Evolutionary conservation across 2,888 invertebrate genomes (phyloP).

Genomic region (Drosophila lacicola): DNA sequence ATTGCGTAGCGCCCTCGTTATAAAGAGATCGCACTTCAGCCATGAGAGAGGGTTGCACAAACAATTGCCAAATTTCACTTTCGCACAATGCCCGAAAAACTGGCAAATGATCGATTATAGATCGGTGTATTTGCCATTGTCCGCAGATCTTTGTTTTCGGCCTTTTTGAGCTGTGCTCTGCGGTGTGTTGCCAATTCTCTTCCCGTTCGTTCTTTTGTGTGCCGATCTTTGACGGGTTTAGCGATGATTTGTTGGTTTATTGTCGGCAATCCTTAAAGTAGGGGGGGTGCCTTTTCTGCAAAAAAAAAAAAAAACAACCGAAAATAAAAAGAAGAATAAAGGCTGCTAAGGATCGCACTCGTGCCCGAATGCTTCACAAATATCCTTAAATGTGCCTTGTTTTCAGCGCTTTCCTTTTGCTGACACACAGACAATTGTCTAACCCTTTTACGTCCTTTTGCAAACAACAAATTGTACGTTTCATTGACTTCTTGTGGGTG

Average conservation of each 20-base stretch:
- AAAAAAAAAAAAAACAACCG: slow-evolving; percentile 16
- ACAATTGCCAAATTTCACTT: slow-evolving; percentile 45
- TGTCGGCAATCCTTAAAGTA: slow-evolving; percentile 50
- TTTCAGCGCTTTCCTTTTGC: slow-evolving; percentile 22
- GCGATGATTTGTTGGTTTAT: slow-evolving; percentile 78
- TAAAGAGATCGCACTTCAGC: slow-evolving; percentile 37
- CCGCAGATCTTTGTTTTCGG: slow-evolving; percentile 25
- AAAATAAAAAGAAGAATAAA: background rate
- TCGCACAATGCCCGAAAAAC: slow-evolving; percentile 49
- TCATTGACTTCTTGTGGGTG: slow-evolving; percentile 67
- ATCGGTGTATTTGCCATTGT: slow-evolving; percentile 45
- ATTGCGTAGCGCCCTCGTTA: slow-evolving; percentile 69
- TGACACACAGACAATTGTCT: slow-evolving; percentile 44
- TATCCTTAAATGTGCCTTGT: slow-evolving; percentile 43
- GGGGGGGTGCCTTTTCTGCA: slow-evolving; percentile 34
- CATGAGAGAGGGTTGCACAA: slow-evolving; percentile 52
- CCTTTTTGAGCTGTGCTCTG: slow-evolving; percentile 37
- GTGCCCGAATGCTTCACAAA: slow-evolving; percentile 58
- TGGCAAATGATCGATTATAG: slow-evolving; percentile 78
- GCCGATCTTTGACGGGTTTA: slow-evolving; percentile 53
- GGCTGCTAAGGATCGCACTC: slow-evolving; percentile 30
- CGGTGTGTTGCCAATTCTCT: slow-evolving; percentile 76
- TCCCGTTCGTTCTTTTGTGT: slow-evolving; percentile 37
- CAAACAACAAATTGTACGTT: slow-evolving; percentile 27
- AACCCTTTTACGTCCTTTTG: slow-evolving; percentile 45